Conservation (phyloP, 2,113 vertebrate species). For the Clinocottus analis region DNA sequence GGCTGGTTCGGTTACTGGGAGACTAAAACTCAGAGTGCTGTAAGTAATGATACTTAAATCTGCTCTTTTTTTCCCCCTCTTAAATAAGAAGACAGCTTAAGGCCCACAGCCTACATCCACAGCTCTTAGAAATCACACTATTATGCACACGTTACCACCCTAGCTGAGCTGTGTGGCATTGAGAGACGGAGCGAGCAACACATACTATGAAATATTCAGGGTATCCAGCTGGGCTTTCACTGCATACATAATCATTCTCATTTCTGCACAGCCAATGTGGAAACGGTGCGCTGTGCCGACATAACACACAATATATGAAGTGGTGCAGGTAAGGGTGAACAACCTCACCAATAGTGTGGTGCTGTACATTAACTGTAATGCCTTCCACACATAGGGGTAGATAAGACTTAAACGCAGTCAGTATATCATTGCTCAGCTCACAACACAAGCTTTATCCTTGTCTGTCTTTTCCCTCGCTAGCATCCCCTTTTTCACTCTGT, state of each 20-base stretch:
- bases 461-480: conserved; percentile 79
- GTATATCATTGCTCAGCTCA: conserved; percentile 84
- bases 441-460: conserved; percentile 81
- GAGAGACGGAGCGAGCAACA: conserved; percentile 77
- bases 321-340: conserved; percentile 78
- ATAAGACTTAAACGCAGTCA: conserved; percentile 81
- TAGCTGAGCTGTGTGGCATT: conserved; percentile 70
- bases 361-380: conserved; percentile 82
- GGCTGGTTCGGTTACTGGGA: conserved; percentile 25
- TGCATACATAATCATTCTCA: conserved; percentile 85
- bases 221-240: conserved; percentile 82
- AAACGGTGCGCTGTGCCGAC: conserved; percentile 60
- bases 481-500: conserved; percentile 81
- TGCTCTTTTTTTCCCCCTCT: neutral
- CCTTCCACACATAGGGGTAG: conserved; percentile 80
- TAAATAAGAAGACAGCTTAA: conserved; percentile 44
- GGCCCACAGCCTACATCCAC: conserved; percentile 53
- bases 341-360: conserved; percentile 67
- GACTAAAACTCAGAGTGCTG: conserved; percentile 28
- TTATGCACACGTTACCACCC: conserved; percentile 72
- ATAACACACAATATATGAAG: conserved; percentile 71
- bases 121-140: conserved; percentile 64
- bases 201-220: conserved; percentile 85
- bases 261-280: conserved; percentile 75
- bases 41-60: conserved; percentile 49